Evolutionary conservation across 2,797 vertebrate species (phyloP).

Genomic region (Netta rufina): DNA sequence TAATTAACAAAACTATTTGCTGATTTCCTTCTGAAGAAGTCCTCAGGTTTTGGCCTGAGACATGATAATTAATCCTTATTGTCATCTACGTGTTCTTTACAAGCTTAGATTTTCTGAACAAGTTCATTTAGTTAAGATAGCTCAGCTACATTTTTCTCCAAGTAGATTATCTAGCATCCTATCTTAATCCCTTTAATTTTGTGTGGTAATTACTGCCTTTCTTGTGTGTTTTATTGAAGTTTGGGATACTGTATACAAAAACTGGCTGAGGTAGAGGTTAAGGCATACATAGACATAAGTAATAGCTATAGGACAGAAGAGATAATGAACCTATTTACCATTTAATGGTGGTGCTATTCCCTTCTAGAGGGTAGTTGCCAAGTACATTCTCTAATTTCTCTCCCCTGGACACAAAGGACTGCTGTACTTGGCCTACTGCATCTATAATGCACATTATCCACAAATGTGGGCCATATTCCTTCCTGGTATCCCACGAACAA

Average conservation of each 20-base stretch:
- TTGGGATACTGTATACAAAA: not conserved
- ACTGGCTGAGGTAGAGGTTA: not conserved
- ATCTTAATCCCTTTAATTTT: not conserved
- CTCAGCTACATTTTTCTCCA: not conserved
- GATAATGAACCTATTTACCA: not conserved
- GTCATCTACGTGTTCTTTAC: not conserved
- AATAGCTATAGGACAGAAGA: not conserved
- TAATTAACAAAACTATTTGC: not conserved
- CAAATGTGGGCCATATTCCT: not conserved
- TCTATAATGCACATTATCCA: not conserved
- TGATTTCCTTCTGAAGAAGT: not conserved
- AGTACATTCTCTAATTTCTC: not conserved
- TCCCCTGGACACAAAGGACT: not conserved
- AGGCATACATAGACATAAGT: not conserved
- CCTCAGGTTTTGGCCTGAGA: not conserved
- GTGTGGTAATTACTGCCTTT: not conserved
- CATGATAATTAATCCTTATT: not conserved
- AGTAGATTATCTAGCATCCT: not conserved
- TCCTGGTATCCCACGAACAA: not conserved
- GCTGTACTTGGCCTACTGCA: not conserved
- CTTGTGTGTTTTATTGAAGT: not conserved
- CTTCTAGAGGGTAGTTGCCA: not conserved
- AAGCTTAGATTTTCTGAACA: not conserved
- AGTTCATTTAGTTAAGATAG: not conserved
- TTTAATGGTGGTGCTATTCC: not conserved